Conservation (phyloP, 64 coral and sea anemone genomes). For the Stylophora pistillata region DNA sequence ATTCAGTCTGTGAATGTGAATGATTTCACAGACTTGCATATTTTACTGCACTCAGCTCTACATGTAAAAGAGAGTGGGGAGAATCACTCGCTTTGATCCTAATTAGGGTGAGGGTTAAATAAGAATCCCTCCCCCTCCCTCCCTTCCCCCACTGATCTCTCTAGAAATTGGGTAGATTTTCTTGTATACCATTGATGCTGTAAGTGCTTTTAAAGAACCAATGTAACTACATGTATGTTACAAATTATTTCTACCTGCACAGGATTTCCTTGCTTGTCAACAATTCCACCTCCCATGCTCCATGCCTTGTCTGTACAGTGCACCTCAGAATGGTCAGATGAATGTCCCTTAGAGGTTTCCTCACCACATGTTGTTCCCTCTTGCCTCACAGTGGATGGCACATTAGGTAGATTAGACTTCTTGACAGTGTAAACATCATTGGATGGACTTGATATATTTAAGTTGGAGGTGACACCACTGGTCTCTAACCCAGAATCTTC, state of each 20-base stretch:
- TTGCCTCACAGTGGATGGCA: background rate
- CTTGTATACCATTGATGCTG: too few relatives aligned
- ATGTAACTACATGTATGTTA: background rate
- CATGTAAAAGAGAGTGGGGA: too few relatives aligned
- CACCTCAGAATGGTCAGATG: background rate
- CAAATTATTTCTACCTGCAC: constrained; percentile 48
- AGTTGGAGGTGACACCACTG: background rate
- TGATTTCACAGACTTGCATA: too few relatives aligned
- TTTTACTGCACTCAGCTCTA: too few relatives aligned
- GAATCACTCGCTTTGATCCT: too few relatives aligned
- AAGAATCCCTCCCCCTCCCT: too few relatives aligned
- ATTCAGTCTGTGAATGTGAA: too few relatives aligned
- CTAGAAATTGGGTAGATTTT: too few relatives aligned
- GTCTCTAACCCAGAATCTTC: constrained; percentile 14
- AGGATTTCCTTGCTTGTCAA: constrained; percentile 77
- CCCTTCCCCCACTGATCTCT: too few relatives aligned
- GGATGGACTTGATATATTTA: background rate
- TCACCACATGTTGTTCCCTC: background rate
- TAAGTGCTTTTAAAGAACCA: too few relatives aligned
- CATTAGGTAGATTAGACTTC: background rate
- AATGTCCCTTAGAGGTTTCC: background rate
- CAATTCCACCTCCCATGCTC: constrained; percentile 63
- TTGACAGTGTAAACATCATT: background rate
- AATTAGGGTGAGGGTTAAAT: too few relatives aligned
- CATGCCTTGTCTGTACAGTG: constrained; percentile 38